A percentile compares a stretch with the other conserved stretches of the same genome.
Evolutionary conservation across 2,888 invertebrate species (phyloP).

Genomic region (Smittia sp.): DNA sequence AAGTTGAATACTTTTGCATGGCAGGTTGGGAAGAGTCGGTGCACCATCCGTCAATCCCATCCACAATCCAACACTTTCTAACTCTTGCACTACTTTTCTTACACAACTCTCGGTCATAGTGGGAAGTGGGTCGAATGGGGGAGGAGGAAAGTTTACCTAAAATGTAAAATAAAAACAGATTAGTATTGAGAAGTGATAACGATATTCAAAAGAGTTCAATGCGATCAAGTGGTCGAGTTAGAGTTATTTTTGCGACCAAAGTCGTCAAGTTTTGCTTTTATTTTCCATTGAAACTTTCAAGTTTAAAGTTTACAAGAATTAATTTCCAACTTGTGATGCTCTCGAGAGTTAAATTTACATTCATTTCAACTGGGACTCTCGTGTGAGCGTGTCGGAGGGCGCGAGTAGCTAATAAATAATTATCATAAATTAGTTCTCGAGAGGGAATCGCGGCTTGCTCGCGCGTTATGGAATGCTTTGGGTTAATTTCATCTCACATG

Average conservation of each 20-base stretch:
- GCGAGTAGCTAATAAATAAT: too few species aligned
- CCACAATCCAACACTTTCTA: conserved; percentile 35
- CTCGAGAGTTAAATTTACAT: neutral
- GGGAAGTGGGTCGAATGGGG: neutral
- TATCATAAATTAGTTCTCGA: too few species aligned
- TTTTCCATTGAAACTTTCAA: conserved; percentile 6
- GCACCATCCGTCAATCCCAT: neutral
- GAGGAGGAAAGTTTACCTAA: conserved; percentile 33
- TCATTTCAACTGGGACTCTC: neutral
- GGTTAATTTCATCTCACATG: too few species aligned
- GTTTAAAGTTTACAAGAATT: neutral
- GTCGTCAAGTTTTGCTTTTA: neutral
- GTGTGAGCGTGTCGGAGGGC: too few species aligned
- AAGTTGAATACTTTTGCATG: neutral
- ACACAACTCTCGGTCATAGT: neutral
- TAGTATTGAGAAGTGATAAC: conserved; percentile 33
- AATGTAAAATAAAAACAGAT: conserved; percentile 38
- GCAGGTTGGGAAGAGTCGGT: neutral
- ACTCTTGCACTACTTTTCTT: conserved; percentile 9
- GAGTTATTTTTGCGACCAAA: neutral
- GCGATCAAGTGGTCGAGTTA: neutral
- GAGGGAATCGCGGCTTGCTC: too few species aligned
- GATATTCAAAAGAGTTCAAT: neutral
- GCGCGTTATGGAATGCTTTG: too few species aligned
- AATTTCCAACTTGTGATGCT: too few species aligned